Evolutionary conservation across 2,113 vertebrate genomes (phyloP), one percentile per base, ranked within the genome.

Genomic region (Buteo buteo): DNA sequence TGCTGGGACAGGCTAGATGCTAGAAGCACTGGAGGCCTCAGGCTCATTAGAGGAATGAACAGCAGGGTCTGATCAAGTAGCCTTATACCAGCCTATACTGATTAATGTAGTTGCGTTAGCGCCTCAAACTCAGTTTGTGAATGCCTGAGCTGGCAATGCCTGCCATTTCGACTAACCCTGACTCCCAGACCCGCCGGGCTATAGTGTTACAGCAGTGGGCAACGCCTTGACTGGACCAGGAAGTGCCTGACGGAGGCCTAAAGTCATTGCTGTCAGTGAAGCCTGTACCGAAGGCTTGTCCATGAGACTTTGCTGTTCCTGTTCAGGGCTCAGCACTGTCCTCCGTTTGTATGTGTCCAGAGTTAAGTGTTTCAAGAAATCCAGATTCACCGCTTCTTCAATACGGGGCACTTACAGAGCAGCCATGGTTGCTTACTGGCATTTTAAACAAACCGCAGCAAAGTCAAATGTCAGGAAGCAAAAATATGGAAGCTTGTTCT

Each of bases 1-100:
- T 2, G 2, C 42, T 19, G 44, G 86, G 59, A 36, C 69, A 50
- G 67, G 50, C 17, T 19, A 4, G 44, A 7, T 19, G 38, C 52
- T 61, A 40, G 52, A 24, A 45, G 67, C 28, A 4, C 24, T 11
- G 70, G 20, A 55, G 25, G n/a, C 40, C 17, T 32, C 0, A 0
- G 31, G 2, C 42, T 69, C 5, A 0, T 32, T 28, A 34, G 38
- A 24, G 40, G 55, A 55, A 21, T 0, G 0, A 36, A 28, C 21
- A 10, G 62, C 55, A 69, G 54, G 21, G 16, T 55, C 47, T 36
- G 62, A 28, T 42, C 29, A 22, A 22, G 38, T 28, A 71, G 44
- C 32, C 12, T 13, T 25, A 17, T 12, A 28, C 28, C 44, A 47
- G 55, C 36, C 36, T 21, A 4, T 26, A 5, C 44, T 26, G 32